Evolutionary conservation across 2,888 invertebrate species (phyloP).

Genomic region (Nymphalis c-album): DNA sequence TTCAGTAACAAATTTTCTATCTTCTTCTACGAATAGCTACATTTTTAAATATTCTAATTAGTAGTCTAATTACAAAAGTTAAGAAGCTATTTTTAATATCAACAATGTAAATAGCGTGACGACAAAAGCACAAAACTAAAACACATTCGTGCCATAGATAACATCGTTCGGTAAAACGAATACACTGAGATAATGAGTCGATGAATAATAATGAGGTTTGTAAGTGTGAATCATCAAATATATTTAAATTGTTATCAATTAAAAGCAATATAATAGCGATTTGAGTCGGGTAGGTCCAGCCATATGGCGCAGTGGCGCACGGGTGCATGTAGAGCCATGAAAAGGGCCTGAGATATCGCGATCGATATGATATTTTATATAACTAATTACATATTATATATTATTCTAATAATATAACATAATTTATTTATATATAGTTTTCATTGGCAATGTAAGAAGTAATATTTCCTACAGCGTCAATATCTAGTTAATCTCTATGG

Average conservation of each 20-base stretch:
- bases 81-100: slow-evolving; percentile 3
- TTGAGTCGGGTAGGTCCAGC: slow-evolving; percentile 70
- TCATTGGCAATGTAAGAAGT: too few species aligned
- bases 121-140: slow-evolving; percentile 72
- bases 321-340: slow-evolving; percentile 57
- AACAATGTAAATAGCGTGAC: slow-evolving; percentile 60
- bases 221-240: slow-evolving; percentile 82
- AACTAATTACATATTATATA: too few species aligned
- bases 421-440: too few species aligned
- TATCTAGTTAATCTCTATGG: too few species aligned
- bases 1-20: too few species aligned
- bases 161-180: slow-evolving; percentile 70
- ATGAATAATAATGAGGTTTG: slow-evolving; percentile 79
- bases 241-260: slow-evolving; percentile 83
- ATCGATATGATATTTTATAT: not conserved
- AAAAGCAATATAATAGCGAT: slow-evolving; percentile 82
- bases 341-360: slow-evolving; percentile 30
- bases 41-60: slow-evolving; percentile 2
- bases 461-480: too few species aligned
- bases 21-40: not conserved
- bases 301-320: slow-evolving; percentile 72
- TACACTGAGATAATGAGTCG: slow-evolving; percentile 78
- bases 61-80: not conserved
- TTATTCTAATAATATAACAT: too few species aligned
- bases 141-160: slow-evolving; percentile 76